Base-by-base conservation (phyloP, 2,888 invertebrate species). In the Nymphalis c-album region DNA sequence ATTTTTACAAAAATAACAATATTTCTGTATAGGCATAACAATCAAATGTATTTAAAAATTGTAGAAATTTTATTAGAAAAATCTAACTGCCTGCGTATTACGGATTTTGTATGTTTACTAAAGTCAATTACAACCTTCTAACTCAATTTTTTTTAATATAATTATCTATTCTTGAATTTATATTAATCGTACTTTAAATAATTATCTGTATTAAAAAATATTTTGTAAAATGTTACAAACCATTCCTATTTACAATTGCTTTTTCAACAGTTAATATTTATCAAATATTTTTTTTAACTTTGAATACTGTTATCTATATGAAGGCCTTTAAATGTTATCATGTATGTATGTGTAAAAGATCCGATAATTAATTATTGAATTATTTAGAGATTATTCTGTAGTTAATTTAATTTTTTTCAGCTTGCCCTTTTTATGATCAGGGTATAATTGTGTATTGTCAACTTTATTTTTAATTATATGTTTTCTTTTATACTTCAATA, bases 401-500 rank as follows among this genome's bases (percentile, higher is more conserved):
- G 17, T 61, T 7, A 45, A 26, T 6, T 47, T 20, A 6, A 22
- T 18, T 7, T 62, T 10, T 62, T 10, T 16, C n/a, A 13, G 20
- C 40, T 50, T 63, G 35, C 17, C 26, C 16, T 64, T 18, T 17
- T 60, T 47, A 35, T 60, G 26, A 31, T 61, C 31, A 20, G 48
- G 50, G 59, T 60, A 26, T 60, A 53, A 10, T n/a, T 31, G n/a
- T 31, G n/a, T 55, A 47, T 53, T 47, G 31, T 60, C 46, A 17
- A 60, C 20, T 48, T 47, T 45, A 17, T 46, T 65, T 46, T 65
- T 35, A 46, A 55, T 40, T 65, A n/a, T 13, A 17, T 26, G 40
- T 65, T 50, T 61, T 18, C 48, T 60, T 60, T 65, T 60, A 5
- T 60, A 65, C 22, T 64, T 60, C 17, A 60, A 60, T 55, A 65